Conservation (phyloP, 2,113 vertebrate genomes). For the Psammodynastes pulverulentus region DNA sequence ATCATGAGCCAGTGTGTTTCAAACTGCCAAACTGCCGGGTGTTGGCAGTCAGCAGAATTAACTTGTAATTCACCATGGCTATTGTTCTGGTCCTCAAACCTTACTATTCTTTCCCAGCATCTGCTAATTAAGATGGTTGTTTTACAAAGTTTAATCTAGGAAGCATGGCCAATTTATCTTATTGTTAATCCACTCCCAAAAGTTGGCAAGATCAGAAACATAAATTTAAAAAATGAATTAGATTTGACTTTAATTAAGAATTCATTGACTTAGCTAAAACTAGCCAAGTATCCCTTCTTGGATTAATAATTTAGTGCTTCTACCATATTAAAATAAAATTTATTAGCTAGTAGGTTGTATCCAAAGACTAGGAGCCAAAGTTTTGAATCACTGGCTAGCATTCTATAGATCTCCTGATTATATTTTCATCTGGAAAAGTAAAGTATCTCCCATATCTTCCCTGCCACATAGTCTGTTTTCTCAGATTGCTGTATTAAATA, state of each 20-base stretch:
- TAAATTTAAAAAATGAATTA: background rate
- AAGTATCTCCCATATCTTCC: background rate
- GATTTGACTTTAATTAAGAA: background rate
- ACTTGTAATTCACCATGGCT: no score
- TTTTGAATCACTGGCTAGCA: background rate
- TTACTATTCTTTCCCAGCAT: background rate
- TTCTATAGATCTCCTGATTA: background rate
- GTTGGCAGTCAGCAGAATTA: no score
- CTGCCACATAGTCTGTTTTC: background rate
- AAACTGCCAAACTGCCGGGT: no score
- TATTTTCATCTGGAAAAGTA: background rate
- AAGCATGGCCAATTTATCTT: background rate
- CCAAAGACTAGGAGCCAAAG: background rate
- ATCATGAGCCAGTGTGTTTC: no score
- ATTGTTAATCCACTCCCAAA: background rate
- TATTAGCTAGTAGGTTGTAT: background rate
- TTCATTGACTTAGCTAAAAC: background rate
- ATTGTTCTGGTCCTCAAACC: background rate
- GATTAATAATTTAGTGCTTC: background rate
- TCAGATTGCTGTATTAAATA: slow-evolving; percentile 30
- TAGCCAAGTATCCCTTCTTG: background rate
- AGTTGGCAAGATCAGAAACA: background rate
- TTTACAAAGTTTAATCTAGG: background rate
- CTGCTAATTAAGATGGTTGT: background rate
- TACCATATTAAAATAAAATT: background rate